These are phyloP conservation scores for Montipora capricornis DNA, from an alignment of 64 coral and sea anemone genomes.

Conservation along the genomic window DNA sequence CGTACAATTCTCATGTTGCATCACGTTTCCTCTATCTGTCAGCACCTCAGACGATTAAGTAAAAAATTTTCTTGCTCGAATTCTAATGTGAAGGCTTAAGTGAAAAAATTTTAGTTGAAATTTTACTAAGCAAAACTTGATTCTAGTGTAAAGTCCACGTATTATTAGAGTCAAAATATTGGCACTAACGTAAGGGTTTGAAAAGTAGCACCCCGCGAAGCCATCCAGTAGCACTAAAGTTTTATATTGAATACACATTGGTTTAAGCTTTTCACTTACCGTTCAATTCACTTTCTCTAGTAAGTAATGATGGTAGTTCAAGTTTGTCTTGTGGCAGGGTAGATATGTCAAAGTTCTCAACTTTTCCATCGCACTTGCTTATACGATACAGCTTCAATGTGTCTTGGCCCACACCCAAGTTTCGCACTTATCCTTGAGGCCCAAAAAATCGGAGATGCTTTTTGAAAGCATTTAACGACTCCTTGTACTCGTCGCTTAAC, in stretches of 20 bases:
- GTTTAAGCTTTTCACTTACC: neutral
- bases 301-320: too few relatives aligned
- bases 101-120: neutral
- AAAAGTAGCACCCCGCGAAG: too few relatives aligned
- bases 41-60: slow-evolving; percentile 66
- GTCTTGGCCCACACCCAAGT: neutral
- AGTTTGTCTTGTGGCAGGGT: too few relatives aligned
- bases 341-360: too few relatives aligned
- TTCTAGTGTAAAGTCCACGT: neutral
- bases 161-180: slow-evolving; percentile 15
- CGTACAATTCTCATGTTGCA: slow-evolving; percentile 44
- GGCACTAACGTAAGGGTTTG: neutral
- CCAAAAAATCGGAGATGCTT: neutral
- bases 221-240: slow-evolving; percentile 1
- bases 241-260: neutral
- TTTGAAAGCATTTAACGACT: too few relatives aligned
- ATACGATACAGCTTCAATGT: slow-evolving; percentile 21
- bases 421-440: neutral
- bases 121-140: slow-evolving; percentile 8
- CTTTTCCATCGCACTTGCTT: neutral
- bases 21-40: slow-evolving; percentile 64
- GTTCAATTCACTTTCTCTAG: too few relatives aligned
- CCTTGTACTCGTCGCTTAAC: too few relatives aligned
- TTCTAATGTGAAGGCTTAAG: slow-evolving; percentile 33
- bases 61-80: slow-evolving; percentile 62